Conservation (phyloP, 2,113 vertebrate genomes). For the Catharus fuscescens region DNA sequence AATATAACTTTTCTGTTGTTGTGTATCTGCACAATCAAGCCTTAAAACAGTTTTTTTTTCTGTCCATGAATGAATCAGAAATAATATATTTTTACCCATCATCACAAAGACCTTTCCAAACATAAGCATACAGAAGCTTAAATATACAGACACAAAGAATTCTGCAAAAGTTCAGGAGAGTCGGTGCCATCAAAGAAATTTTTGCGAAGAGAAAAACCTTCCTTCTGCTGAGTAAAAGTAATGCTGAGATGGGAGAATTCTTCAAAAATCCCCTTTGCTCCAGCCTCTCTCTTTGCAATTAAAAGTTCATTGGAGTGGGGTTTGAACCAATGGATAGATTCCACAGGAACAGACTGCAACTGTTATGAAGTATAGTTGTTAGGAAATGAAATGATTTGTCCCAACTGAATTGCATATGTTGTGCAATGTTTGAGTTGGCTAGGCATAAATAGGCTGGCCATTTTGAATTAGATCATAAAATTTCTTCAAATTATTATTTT, state of each 20-base stretch:
- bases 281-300: background rate
- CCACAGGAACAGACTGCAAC: background rate
- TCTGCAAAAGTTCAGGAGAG: background rate
- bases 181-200: background rate
- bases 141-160: background rate
- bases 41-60: background rate
- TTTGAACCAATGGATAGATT: slow-evolving; percentile 20
- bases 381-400: slow-evolving; percentile 33
- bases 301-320: background rate
- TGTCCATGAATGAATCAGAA: background rate
- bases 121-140: background rate
- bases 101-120: background rate
- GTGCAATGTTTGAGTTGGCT: background rate
- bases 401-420: background rate
- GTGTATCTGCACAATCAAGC: background rate
- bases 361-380: slow-evolving; percentile 21
- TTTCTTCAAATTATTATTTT: background rate
- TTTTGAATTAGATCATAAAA: slow-evolving; percentile 14
- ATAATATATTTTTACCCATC: background rate
- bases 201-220: background rate
- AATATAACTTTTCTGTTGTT: background rate
- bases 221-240: background rate
- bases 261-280: background rate
- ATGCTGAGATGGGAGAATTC: slow-evolving; percentile 14
- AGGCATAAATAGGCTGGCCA: background rate